Evolutionary conservation across 2,888 invertebrate species (phyloP), one percentile per base, ranked within the genome.

Genomic region (Quadriops clusia): DNA sequence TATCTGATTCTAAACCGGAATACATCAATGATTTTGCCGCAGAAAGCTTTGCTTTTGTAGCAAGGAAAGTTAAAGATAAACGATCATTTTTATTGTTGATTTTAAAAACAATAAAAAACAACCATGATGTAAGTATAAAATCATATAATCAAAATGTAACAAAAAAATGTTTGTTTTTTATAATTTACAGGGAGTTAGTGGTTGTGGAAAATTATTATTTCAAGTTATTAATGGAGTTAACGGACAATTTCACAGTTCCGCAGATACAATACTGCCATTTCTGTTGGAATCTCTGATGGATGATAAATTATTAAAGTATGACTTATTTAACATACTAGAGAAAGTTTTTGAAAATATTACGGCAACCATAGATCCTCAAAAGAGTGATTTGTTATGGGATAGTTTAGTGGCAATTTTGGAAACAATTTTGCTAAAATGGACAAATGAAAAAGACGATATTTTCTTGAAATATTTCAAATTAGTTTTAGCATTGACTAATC

Each of bases 1-100:
- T 94, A 18, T 78, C 80, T 44, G 77, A 78, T 29, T 64, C 67
- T n/a, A 76, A 78, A 47, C 84, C 86, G 13, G 73, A 74, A 38
- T 89, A 91, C 53, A 77, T 95, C 12, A 80, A 84, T 43, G 82
- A 82, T 50, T 97, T 95, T 71, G 91, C 94, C 3, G 89, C 91
- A 0, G 93, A 95, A 62, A 86, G 91, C 59, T 94, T 95, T 67
- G 84, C 94, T 1, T 95, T 90, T 66, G 80, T 97, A 2, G 83
- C 90, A 3, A 68, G 94, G 41, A 89, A 89, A 67, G 77, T 87
- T 7, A 78, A 75, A 43, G 83, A 91, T 46, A 81, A 78, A 46
- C 70, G 74, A 16, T 71, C 71, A 28, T 79, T 93, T 54, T 57
- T 91, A 21, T 65, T 68, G 24, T 65, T 81, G 23, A 58, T 90